Conservation (phyloP, 2,113 vertebrate species). For the Alouatta palliata region DNA sequence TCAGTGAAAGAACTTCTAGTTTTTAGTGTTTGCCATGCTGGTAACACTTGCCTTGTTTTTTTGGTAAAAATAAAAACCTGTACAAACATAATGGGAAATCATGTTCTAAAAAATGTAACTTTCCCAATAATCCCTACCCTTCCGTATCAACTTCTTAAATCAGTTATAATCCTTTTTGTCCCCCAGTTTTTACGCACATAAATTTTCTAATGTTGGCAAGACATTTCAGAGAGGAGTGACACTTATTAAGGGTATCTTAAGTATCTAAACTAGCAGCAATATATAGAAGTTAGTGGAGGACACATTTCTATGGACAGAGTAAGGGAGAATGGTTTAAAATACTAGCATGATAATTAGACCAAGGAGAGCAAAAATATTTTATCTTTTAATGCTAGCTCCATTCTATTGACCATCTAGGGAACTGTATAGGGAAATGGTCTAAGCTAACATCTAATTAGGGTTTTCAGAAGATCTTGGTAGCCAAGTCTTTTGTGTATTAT, state of each 20-base stretch:
- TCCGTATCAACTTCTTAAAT: not conserved
- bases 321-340: constrained; percentile 22
- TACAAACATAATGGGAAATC: not conserved
- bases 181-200: not conserved
- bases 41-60: not conserved
- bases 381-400: not conserved
- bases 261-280: not conserved
- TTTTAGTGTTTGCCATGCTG: not conserved
- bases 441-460: not conserved
- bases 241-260: not conserved
- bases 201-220: not conserved
- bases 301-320: not conserved
- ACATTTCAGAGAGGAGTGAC: not conserved
- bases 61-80: not conserved
- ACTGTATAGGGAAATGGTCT: not conserved
- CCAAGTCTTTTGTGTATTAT: constrained; percentile 5
- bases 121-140: not conserved
- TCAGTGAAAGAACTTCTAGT: not conserved
- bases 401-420: not conserved
- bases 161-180: not conserved
- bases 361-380: not conserved
- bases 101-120: not conserved
- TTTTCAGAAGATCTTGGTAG: not conserved
- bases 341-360: not conserved
- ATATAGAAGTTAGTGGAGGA: not conserved